Evolutionary conservation across 2,888 invertebrate species (phyloP).

Genomic region (Andrena chrysosceles): DNA sequence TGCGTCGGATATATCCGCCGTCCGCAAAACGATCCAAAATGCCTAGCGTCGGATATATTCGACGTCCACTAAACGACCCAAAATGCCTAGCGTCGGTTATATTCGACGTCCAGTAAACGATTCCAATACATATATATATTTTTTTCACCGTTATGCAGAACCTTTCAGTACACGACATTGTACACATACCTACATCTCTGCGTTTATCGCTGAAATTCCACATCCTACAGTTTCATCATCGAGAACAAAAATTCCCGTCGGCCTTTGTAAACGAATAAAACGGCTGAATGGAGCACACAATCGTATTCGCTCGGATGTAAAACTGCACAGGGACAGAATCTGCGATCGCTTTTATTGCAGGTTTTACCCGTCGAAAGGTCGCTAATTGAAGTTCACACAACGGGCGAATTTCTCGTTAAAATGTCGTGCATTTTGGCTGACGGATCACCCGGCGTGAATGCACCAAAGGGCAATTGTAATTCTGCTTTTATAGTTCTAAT

Average conservation of each 20-base stretch:
- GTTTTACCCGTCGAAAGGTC: slow-evolving; percentile 64
- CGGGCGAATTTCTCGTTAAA: slow-evolving; percentile 60
- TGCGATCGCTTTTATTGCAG: slow-evolving; percentile 70
- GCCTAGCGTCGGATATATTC: too few relatives aligned
- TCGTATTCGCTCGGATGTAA: slow-evolving; percentile 65
- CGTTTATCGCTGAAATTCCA: slow-evolving; percentile 45
- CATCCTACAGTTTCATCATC: slow-evolving; percentile 52
- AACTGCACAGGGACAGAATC: slow-evolving; percentile 59
- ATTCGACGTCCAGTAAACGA: background rate
- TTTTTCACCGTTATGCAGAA: background rate
- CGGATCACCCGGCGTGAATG: slow-evolving; percentile 7
- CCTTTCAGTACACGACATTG: background rate
- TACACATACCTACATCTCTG: background rate
- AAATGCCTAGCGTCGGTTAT: background rate
- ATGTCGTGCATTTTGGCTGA: slow-evolving; percentile 51
- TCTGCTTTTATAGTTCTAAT: background rate
- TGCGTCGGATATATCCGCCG: too few relatives aligned
- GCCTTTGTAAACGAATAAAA: slow-evolving; percentile 61
- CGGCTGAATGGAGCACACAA: slow-evolving; percentile 61
- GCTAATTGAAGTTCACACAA: slow-evolving; percentile 69
- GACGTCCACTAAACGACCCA: background rate
- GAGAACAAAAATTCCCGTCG: slow-evolving; percentile 54
- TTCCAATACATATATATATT: background rate
- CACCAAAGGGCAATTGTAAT: background rate
- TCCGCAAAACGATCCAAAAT: too few relatives aligned